These are phyloP conservation scores for Tanypteryx hageni DNA, from an alignment of 2,888 invertebrate species.

Conservation along the genomic window DNA sequence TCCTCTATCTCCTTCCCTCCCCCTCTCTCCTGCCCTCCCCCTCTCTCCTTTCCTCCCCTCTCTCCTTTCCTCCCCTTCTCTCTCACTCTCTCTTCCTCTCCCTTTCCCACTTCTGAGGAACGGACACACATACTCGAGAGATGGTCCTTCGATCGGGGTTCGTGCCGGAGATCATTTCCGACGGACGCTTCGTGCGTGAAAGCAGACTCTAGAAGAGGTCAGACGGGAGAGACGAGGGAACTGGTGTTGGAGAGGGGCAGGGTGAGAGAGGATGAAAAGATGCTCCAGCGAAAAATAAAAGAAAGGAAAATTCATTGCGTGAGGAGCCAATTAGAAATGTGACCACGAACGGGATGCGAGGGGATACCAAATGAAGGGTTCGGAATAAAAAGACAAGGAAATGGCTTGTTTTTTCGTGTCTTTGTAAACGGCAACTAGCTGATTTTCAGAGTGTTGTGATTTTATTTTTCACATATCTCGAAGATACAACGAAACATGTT, in stretches of 20 bases:
- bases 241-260: not conserved
- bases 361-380: not conserved
- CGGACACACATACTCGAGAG: not conserved
- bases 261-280: no score
- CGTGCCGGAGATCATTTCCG: not conserved
- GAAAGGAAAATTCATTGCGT: not conserved
- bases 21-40: no score
- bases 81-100: no score
- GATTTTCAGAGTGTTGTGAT: no score
- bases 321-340: not conserved
- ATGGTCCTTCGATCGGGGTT: not conserved
- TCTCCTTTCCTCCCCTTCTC: not conserved
- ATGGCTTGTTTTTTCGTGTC: no score
- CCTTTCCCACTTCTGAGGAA: no score
- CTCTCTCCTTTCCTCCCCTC: not conserved
- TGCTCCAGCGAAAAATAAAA: not conserved
- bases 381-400: no score
- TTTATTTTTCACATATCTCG: no score
- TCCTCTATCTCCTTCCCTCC: not conserved
- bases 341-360: not conserved
- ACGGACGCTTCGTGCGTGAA: slow-evolving; percentile 16
- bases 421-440: no score
- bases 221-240: not conserved
- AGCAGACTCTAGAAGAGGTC: not conserved
- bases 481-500: no score